These are phyloP conservation scores for Rallus crepitans DNA, from an alignment of 2,797 vertebrate genomes.

Conservation along the genomic window DNA sequence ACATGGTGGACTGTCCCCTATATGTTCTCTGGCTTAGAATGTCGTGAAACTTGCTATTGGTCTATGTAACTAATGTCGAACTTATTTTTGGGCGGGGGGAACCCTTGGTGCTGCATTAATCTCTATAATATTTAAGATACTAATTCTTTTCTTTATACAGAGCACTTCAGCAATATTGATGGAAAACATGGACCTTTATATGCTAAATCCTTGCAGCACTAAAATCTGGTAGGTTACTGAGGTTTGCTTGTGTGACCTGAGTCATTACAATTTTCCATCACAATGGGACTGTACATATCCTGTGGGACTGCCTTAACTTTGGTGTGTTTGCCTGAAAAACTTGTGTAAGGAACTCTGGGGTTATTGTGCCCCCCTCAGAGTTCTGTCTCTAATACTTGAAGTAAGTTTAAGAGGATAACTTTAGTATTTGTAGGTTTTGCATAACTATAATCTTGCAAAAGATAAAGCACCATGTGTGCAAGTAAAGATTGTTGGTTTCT, in stretches of 20 bases:
- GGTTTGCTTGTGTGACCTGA: not conserved
- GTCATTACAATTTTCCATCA: not conserved
- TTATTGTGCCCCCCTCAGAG: not conserved
- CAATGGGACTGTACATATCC: not conserved
- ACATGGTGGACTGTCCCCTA: not conserved
- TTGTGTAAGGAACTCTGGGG: not conserved
- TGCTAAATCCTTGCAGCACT: slow-evolving; percentile 98
- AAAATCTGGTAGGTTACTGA: slow-evolving; percentile 92
- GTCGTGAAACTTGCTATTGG: not conserved
- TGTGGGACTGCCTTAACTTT: not conserved
- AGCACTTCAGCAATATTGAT: slow-evolving; percentile 97
- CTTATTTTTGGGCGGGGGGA: not conserved
- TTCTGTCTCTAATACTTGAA: not conserved
- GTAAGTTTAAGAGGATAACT: not conserved
- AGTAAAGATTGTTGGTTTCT: not conserved
- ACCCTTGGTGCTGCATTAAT: not conserved
- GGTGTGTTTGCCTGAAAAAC: not conserved
- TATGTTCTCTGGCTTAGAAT: not conserved
- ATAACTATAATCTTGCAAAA: not conserved
- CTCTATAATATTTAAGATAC: not conserved
- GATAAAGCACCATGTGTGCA: not conserved
- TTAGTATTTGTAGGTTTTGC: not conserved
- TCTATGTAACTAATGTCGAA: not conserved
- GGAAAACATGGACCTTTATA: slow-evolving; percentile 99
- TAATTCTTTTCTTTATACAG: slow-evolving; percentile 72